Evolutionary conservation across 2,113 vertebrate species (phyloP), one percentile per base, ranked within the genome.

Genomic region (Zingel zingel): DNA sequence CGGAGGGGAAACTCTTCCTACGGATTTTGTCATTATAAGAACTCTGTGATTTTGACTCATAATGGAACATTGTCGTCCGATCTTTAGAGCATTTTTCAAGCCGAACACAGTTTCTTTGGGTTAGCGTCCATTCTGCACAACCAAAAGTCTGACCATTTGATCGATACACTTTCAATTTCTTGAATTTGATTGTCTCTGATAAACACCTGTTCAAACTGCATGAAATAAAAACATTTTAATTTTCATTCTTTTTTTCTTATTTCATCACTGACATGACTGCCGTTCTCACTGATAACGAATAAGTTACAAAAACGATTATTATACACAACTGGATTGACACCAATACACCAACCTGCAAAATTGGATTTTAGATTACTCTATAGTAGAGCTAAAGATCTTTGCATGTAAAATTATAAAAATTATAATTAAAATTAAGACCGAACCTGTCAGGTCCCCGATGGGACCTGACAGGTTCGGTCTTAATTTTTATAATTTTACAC

Each of bases 21-120:
- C 15, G 21, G 11, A 54, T 50, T 67, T 48, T 68, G 63, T 33
- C 77, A 45, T 61, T 65, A 65, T 27, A 45, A 57, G 54, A 76
- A 45, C 39, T 74, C 57, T 25, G 57, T 18, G 62, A 72, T 23
- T 25, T 54, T 54, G 50, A 54, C 45, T 69, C n/a, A 67, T 7
- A 61, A 51, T 45, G 56, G 43, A 36, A 54, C 36, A 15, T 54
- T 83, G 45, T 66, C 19, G 61, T 39, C 33, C 4, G 30, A 33
- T 25, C 43, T 79, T 73, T 59, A 51, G 25, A 39, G 63, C 58
- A 39, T 80, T 54, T 56, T 36, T 50, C 36, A 77, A 48, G 27
- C 4, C 33, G 21, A 15, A 11, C 48, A 27, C 48, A 36, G 3
- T 33, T 5, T 27, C 45, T 58, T 21, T 13, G n/a, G 27, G 36